Base-by-base conservation (phyloP, 2,888 invertebrate species). In the Platerodrilus igneus region DNA sequence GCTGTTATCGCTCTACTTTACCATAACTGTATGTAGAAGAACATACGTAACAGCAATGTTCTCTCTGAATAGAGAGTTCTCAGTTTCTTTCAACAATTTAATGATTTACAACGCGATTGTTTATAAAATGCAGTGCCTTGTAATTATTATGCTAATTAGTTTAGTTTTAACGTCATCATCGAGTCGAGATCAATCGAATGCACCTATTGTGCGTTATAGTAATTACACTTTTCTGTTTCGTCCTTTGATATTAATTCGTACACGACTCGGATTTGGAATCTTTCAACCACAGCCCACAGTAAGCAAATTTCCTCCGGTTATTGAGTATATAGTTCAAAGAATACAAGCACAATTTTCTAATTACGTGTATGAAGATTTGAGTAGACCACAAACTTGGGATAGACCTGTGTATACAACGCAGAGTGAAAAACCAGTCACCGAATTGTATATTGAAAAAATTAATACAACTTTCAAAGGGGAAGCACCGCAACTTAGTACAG, bases 261-360 rank as follows among this genome's bases (percentile, higher is more conserved):
- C n/a, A n/a, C 39, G 39, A 1, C 31, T 44, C n/a, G 30, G 34
- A 7, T 38, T 38, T 17, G 30, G 33, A n/a, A n/a, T n/a, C n/a
- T n/a, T n/a, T n/a, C n/a, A n/a, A 11, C 21, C 23, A 3, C 21
- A 43, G 13, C 30, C 40, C 2, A 34, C 33, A 1, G 22, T 37
- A 2, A 64, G 57, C 40, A 64, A 78, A 57, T 79, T 85, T 59
- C 83, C 84, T 4, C 79, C 81, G 1, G 64, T 83, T 30, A 61
- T 85, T 46, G 84, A 85, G 58, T 76, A 76, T 50, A 61, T 85
- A 22, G 75, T 83, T 4, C 83, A 84, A 58, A 73, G 79, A 28
- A 75, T 85, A 34, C 85, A 85, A 64, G 74, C 78, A 1, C 72
- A 79, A 51, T 79, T 80, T 67, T 84, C 84, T 0, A 76, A 79